Evolutionary conservation across 2,888 invertebrate species (phyloP).

Genomic region (Ganaspis brasiliensis): DNA sequence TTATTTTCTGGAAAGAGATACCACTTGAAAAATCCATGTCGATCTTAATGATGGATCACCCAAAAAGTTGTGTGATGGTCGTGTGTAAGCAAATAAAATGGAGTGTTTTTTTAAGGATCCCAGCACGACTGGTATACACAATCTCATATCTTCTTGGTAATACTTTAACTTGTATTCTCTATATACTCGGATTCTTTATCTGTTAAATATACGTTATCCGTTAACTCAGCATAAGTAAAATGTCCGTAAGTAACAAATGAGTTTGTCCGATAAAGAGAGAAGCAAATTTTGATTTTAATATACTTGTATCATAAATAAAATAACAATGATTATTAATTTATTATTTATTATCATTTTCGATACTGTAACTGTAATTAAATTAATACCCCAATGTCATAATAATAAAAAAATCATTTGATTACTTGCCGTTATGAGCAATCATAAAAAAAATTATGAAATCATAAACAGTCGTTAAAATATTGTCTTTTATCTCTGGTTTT

Average conservation of each 20-base stretch:
- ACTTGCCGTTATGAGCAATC: not conserved
- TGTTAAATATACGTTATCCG: not conserved
- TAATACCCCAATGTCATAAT: too few relatives aligned
- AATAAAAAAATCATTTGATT: too few relatives aligned
- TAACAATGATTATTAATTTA: too few relatives aligned
- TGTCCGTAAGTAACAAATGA: too few relatives aligned
- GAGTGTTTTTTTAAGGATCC: conserved; percentile 70
- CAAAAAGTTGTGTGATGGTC: conserved; percentile 50
- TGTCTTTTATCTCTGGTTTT: not conserved
- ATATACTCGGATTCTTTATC: not conserved
- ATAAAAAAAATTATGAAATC: not conserved
- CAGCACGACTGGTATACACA: conserved; percentile 66
- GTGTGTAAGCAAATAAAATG: conserved; percentile 67
- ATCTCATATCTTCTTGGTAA: conserved; percentile 43
- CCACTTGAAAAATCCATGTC: conserved; percentile 32
- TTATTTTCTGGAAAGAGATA: conserved; percentile 19
- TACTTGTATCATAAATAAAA: too few relatives aligned
- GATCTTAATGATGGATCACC: conserved; percentile 61
- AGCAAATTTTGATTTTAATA: too few relatives aligned
- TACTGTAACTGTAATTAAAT: too few relatives aligned
- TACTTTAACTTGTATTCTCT: not conserved
- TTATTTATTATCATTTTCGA: too few relatives aligned
- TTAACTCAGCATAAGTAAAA: not conserved
- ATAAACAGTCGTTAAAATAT: not conserved
- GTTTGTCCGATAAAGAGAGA: too few relatives aligned